A percentile compares a stretch with the other conserved stretches of the same genome.
Conservation (phyloP, 2,113 vertebrate genomes). For the Cranoglanis bouderius region DNA sequence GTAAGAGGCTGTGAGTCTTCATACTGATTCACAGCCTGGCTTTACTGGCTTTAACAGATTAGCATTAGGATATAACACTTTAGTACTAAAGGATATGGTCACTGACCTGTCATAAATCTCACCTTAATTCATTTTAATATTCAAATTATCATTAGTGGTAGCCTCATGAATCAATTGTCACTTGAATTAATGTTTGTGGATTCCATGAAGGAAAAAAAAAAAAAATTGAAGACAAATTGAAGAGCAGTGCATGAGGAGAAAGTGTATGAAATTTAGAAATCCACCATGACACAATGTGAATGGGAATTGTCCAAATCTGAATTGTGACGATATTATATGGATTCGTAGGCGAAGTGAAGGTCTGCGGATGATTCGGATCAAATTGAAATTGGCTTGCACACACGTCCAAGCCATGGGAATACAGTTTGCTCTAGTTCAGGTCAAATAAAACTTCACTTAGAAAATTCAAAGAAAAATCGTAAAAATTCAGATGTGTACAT, state of each 20-base stretch:
- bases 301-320: neutral
- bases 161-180: neutral
- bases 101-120: neutral
- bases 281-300: neutral
- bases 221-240: neutral
- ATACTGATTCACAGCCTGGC: neutral
- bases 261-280: neutral
- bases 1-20: slow-evolving; percentile 16
- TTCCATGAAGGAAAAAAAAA: neutral
- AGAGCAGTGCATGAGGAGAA: neutral
- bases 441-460: neutral
- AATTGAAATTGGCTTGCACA: no score
- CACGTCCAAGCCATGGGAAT: no score
- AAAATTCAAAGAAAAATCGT: neutral
- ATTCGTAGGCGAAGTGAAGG: no score
- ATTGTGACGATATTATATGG: neutral
- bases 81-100: neutral
- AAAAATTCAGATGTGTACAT: no score
- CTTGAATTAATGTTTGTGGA: neutral
- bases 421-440: neutral
- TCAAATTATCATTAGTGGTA: neutral
- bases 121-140: neutral
- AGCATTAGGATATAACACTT: neutral
- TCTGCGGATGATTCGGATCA: no score
- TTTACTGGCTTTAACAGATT: no score